A percentile compares a stretch with the other conserved stretches of the same genome.
These are phyloP conservation scores for Odobenus rosmarus DNA, from an alignment of 2,113 vertebrate species.

Conservation along the genomic window DNA sequence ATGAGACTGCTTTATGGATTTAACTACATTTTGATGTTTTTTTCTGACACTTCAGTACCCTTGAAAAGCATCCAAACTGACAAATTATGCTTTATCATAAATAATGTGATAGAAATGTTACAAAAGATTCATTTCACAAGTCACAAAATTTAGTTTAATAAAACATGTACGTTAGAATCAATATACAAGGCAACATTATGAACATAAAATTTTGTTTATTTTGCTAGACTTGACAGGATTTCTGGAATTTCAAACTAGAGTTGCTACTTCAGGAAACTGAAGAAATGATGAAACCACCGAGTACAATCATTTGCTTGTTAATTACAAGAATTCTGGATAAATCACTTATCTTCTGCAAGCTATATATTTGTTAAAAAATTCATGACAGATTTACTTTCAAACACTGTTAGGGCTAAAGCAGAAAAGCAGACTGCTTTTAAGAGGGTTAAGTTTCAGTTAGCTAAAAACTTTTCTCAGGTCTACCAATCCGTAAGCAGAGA, in stretches of 20 bases:
- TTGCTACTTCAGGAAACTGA: background rate
- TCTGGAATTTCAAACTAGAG: background rate
- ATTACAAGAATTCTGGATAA: conserved; percentile 22
- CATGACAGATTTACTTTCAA: conserved; percentile 29
- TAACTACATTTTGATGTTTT: background rate
- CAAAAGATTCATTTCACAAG: background rate
- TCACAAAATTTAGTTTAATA: conserved; percentile 29
- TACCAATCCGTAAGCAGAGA: background rate
- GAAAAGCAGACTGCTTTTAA: background rate
- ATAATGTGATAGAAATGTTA: background rate
- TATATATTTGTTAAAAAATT: conserved; percentile 16
- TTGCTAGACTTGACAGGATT: background rate
- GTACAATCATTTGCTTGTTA: background rate
- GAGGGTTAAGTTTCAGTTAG: background rate
- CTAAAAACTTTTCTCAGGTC: background rate
- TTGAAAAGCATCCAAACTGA: background rate
- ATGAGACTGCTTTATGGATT: background rate
- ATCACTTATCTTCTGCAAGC: background rate
- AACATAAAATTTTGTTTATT: background rate
- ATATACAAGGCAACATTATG: background rate
- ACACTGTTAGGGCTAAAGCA: background rate
- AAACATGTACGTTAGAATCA: background rate
- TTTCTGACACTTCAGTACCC: background rate
- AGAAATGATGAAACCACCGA: background rate
- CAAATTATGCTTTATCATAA: background rate